Evolutionary conservation across 92 coral and sea anemone species (phyloP), one percentile per base, ranked within the genome.

Genomic region (Meandrina meandrites): DNA sequence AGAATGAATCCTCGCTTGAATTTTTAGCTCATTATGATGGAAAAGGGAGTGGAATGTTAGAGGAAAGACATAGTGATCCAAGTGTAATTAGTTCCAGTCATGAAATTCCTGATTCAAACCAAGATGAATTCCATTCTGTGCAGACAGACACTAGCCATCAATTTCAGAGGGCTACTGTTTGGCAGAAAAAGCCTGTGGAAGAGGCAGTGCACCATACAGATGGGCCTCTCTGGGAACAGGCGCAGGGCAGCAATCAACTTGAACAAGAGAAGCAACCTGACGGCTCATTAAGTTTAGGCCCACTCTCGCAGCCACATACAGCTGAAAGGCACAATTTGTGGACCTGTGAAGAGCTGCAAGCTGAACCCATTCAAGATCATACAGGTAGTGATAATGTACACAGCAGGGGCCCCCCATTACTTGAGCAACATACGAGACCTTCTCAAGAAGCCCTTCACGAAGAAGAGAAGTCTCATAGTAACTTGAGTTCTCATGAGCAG

Each of bases 211-310:
- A 42, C 16, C 88, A 27, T 62, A 27, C 88, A 62, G 64, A 67
- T 17, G 67, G 17, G 54, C 60, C 36, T 27, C n/a, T 66, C 9
- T 85, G 88, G 88, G 76, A 85, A 30, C 82, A 85, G 22, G 3
- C 81, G 1, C 83, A 85, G 48, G 67, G 10, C 21, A 66, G 27
- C 69, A 83, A 34, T 50, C 91, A 87, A 73, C 42, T 90, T 18
- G 90, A 77, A 79, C 87, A 86, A 28, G 85, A 60, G 24, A 88
- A 82, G 27, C 88, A 72, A 36, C 84, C 37, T 17, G 45, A 40
- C 6, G 56, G 51, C 64, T 58, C 87, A 9, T 36, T 74, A 62
- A 88, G 68, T 75, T 79, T 72, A 75, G 50, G 31, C 22, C 86
- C 47, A 69, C 74, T 37, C n/a, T 64, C 81, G 7, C 91, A 83